Base-by-base conservation (phyloP, 1,140 invertebrate genomes). In the Globodera rostochiensis region DNA sequence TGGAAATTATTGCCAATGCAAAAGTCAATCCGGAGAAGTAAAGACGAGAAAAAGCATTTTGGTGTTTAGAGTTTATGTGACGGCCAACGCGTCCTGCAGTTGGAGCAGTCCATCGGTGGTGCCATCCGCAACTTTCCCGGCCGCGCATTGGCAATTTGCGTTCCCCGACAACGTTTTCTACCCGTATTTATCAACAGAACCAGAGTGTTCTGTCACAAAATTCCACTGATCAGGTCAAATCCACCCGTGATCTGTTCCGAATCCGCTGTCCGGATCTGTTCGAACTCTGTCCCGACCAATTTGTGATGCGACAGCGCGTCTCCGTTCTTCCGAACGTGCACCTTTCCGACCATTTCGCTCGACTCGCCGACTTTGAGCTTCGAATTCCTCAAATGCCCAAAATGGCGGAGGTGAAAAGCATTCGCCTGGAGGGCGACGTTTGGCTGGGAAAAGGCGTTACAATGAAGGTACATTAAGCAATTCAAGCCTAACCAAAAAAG, bases 1-100 rank as follows among this genome's bases (percentile, higher is more conserved):
- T 98, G 94, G 97, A 99, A 92, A 96, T 99, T 46, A 98, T 99
- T 11, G 86, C 89, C 6, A 89, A 89, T 79, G 77, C 83, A 69
- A 89, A 89, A 86, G 87, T 88, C 57, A 13, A 60, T 60, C 0
- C 15, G 13, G 13, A 15, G 19, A 77, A 77, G 8, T n/a, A 77
- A 25, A 66, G n/a, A 25, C 5, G 6, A 13, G 6, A 11, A 36
- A 45, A n/a, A 36, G 25, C 25, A 36, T 36, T 86, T 88, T n/a
- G n/a, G n/a, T n/a, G n/a, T n/a, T 82, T 47, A 87, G 81, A 83
- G 80, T 15, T 71, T 89, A 11, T 67, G 71, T 19, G 76, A 83
- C 77, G 87, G 88, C 8, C n/a, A 78, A 21, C 57, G 75, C 47
- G 84, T 90, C 6, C 80, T 89, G n/a, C 88, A 89, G 79, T 78